Conservation (phyloP, 2,888 invertebrate species). For the Cheilosia variabilis region DNA sequence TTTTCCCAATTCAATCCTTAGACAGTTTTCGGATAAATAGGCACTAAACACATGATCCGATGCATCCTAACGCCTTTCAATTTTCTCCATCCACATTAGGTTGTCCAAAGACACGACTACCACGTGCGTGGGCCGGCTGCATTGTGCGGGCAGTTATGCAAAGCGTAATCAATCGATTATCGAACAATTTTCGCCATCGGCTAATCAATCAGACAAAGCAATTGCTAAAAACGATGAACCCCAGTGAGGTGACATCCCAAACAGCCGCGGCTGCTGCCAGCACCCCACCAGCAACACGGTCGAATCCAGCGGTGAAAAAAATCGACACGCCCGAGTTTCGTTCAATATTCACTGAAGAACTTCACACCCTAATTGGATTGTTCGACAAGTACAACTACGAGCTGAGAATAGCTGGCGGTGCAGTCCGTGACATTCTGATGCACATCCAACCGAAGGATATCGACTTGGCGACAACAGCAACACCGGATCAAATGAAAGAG, state of each 20-base stretch:
- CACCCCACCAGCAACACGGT: conserved; percentile 80
- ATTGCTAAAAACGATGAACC: conserved; percentile 52
- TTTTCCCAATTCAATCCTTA: not conserved
- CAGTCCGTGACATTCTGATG: conserved; percentile 95
- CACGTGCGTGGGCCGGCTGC: conserved; percentile 20
- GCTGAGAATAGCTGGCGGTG: conserved; percentile 97
- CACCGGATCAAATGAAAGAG: conserved; percentile 97
- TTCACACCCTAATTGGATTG: conserved; percentile 88
- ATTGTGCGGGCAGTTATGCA: conserved; percentile 57
- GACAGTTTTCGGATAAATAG: conserved; percentile 44
- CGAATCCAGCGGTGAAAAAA: conserved; percentile 88
- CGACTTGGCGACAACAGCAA: conserved; percentile 99
- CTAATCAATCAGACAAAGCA: conserved; percentile 52
- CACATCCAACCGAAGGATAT: conserved; percentile 93
- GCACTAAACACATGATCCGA: conserved; percentile 37
- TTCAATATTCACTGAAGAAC: conserved; percentile 92
- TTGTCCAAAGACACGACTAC: conserved; percentile 32
- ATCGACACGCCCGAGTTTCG: conserved; percentile 90
- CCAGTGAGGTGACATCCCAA: conserved; percentile 5
- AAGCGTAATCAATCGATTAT: conserved; percentile 54
- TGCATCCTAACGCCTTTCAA: conserved; percentile 61
- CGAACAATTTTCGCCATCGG: conserved; percentile 53
- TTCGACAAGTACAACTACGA: conserved; percentile 93
- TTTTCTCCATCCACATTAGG: conserved; percentile 69
- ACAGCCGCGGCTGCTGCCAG: not conserved